A percentile compares a stretch with the other conserved stretches of the same genome.
Evolutionary conservation across 2,888 invertebrate species (phyloP).

Genomic region (Cepaea hortensis): DNA sequence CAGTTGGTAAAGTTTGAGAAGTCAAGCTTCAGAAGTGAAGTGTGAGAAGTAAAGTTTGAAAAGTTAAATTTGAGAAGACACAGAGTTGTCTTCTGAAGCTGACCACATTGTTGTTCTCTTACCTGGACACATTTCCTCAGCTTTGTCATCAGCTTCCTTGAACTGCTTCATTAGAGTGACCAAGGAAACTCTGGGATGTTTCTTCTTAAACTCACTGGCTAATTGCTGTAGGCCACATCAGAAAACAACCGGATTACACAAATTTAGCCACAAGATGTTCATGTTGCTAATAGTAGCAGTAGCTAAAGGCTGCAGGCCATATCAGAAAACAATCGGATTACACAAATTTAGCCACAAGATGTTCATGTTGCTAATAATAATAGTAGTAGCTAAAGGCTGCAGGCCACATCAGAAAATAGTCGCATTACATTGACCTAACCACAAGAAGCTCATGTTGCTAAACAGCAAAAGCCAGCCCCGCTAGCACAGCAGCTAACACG

Average conservation of each 20-base stretch:
- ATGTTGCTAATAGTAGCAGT: constrained; percentile 25
- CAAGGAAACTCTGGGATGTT: constrained; percentile 61
- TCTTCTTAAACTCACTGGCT: constrained; percentile 59
- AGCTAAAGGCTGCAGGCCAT: constrained; percentile 56
- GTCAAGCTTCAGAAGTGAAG: too few species aligned
- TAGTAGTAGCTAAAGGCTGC: constrained; percentile 58
- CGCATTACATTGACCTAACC: neutral
- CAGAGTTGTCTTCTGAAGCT: too few species aligned
- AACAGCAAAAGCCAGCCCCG: too few species aligned
- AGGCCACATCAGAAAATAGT: neutral
- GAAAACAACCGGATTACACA: neutral
- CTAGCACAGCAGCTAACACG: too few species aligned
- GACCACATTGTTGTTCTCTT: neutral
- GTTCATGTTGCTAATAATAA: too few species aligned
- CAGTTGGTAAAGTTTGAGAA: too few species aligned
- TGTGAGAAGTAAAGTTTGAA: too few species aligned
- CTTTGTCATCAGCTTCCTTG: constrained; percentile 57
- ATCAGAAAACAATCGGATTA: neutral
- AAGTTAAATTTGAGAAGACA: too few species aligned
- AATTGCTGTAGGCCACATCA: constrained; percentile 53
- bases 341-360: neutral
- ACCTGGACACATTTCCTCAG: constrained; percentile 45
- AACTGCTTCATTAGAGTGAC: constrained; percentile 58
- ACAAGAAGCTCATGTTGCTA: too few species aligned
- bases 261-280: neutral